Base-by-base conservation (phyloP, 2,113 vertebrate genomes). In the Albula goreensis region DNA sequence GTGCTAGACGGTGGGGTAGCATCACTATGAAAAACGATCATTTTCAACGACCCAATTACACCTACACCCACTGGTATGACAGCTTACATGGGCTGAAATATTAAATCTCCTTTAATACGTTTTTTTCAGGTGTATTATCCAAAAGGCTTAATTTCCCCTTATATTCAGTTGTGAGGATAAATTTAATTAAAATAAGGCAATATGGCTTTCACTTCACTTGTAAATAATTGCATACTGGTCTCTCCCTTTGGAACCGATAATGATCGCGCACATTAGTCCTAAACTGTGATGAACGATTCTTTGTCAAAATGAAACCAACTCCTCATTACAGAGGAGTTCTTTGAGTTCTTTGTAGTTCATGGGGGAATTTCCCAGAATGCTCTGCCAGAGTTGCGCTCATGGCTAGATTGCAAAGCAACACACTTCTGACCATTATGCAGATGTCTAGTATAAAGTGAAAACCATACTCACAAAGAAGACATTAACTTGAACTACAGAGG, bases 211-310 rank as follows among this genome's bases (percentile, higher is more conserved):
- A 19, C n/a, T 60, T 83, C 52, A 15, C n/a, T 57, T 60, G 57
- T 63, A 83, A 83, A 83, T 49, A 48, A 22, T 63, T 49, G 25
- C 53, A 17, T 63, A 17, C 13, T 1, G 57, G 63, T 83, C 56
- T 63, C 17, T 83, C 53, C 81, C 51, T 82, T 82, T 57, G n/a
- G 41, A 48, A 57, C 12, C 5, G n/a, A 66, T 83, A 63, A 83
- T 83, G 82, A 63, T 83, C 25, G 49, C 41, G 15, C 8, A 25
- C 82, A 83, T 83, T 83, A 63, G 52, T n/a, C 53, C 81, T 17
- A 49, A 63, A 48, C 53, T 49, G 12, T 63, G 56, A 83, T 63
- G n/a, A 49, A 81, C 12, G 50, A 50, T 52, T 17, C 10, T 81
- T 63, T 66, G 53, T 25, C 56, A 17, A 50, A 49, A 19, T 63